Base-by-base conservation (phyloP, 2,113 vertebrate species). In the Pelusios castaneus region DNA sequence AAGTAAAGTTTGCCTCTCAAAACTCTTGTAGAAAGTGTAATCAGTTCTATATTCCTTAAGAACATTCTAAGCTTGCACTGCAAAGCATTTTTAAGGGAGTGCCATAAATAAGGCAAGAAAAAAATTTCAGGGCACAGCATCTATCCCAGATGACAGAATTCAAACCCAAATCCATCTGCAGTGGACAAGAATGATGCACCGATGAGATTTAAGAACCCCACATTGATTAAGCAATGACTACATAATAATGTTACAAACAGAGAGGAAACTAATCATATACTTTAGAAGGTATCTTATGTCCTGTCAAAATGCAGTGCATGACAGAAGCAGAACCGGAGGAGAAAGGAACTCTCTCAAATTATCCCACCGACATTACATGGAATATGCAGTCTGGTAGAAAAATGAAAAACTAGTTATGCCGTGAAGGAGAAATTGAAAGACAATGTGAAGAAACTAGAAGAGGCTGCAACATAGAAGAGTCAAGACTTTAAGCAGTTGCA, bases 181-280 rank as follows among this genome's bases (percentile, higher is more conserved):
- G 52, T n/a, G 17, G 84, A 52, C 9, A 25, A n/a, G 31, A 4
- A 8, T 73, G 21, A 54, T 58, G 56, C 19, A 85, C 27, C 89
- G 16, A 8, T 41, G 84, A 75, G 90, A 90, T 63, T 43, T 21
- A 94, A 89, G 56, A 88, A 54, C 34, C 2, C 4, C 0, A 1
- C 10, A 3, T 22, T 75, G 22, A 10, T 27, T n/a, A 93, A 54
- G 80, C 70, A 0, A 2, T 47, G 58, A 41, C 4, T 89, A 55
- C 31, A 91, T 41, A 94, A 89, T 92, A 45, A 85, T 91, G 81
- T 70, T 92, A 93, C 58, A 91, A 96, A 89, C 43, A 79, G 81
- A 55, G 79, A 94, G 41, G 58, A 96, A 54, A 22, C 0, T 89
- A 75, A 76, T 92, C 67, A 80, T 41, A 76, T 89, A 51, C 84